These are phyloP conservation scores for Trididemnum clinides DNA, from an alignment of 23 tunicate species.

Conservation along the genomic window DNA sequence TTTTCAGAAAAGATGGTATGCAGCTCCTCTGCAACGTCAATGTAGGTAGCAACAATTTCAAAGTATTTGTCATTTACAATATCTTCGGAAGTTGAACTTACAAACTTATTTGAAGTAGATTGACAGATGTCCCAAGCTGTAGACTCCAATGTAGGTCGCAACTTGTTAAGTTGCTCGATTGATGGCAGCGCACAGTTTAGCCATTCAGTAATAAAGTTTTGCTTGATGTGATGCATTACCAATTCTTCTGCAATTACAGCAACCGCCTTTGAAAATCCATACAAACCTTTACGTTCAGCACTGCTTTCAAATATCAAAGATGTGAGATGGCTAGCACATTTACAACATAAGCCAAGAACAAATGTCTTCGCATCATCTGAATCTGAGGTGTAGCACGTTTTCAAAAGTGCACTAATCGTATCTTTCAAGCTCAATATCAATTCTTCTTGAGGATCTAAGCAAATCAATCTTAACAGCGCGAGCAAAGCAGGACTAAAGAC, in stretches of 20 bases:
- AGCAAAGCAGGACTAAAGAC: not conserved
- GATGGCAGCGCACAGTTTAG: not conserved
- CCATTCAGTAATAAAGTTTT: not conserved
- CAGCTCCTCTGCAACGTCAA: conserved; percentile 16
- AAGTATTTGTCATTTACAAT: not conserved
- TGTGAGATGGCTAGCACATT: not conserved
- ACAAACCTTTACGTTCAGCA: not conserved
- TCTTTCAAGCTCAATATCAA: not conserved
- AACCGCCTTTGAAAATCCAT: not conserved
- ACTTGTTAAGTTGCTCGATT: not conserved
- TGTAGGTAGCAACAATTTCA: not conserved
- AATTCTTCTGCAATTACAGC: conserved; percentile 16
- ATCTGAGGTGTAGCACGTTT: conserved; percentile 9
- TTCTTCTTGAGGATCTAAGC: not conserved
- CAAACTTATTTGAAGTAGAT: not conserved
- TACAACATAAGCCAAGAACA: not conserved
- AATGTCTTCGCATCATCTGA: not conserved
- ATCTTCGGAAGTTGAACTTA: not conserved
- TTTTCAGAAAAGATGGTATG: not conserved
- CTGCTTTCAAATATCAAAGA: not conserved
- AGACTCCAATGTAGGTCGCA: conserved; percentile 3
- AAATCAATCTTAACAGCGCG: not conserved
- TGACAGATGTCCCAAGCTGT: not conserved
- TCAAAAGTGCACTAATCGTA: not conserved
- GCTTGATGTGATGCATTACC: conserved; percentile 8